Evolutionary conservation across 1,140 invertebrate species (phyloP).

Genomic region (Drosophila grimshawi): DNA sequence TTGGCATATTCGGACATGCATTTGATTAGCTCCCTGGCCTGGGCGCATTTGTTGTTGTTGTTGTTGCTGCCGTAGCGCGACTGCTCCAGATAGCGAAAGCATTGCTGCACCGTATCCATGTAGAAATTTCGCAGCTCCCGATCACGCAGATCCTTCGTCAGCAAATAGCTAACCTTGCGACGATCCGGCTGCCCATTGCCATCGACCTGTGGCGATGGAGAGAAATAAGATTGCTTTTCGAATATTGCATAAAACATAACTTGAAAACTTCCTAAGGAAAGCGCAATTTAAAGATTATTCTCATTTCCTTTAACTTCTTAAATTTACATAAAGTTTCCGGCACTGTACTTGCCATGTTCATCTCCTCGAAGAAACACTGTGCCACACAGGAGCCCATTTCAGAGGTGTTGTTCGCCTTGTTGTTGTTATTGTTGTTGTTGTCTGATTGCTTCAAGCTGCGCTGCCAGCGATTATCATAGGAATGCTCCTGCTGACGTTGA

Average conservation of each 20-base stretch:
- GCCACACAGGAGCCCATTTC: constrained; percentile 81
- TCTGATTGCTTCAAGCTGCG: constrained; percentile 36
- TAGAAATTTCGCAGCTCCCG: constrained; percentile 86
- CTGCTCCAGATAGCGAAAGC: constrained; percentile 86
- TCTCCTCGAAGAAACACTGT: constrained; percentile 86
- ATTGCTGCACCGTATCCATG: constrained; percentile 86
- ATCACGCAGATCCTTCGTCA: constrained; percentile 85
- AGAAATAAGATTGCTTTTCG: not conserved
- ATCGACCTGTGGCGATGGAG: constrained; percentile 79
- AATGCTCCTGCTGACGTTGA: constrained; percentile 26
- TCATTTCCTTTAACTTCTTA: too few relatives aligned
- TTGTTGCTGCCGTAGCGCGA: constrained; percentile 34
- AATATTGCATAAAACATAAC: not conserved
- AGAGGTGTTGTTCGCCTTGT: constrained; percentile 21
- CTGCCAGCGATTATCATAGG: constrained; percentile 47
- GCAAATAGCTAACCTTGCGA: constrained; percentile 85
- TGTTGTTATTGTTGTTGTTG: constrained; percentile 49
- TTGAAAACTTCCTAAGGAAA: too few relatives aligned
- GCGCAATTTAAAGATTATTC: too few relatives aligned
- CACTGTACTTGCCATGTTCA: constrained; percentile 85
- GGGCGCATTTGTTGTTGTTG: constrained; percentile 61
- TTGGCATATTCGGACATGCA: constrained; percentile 86
- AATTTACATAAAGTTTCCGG: too few relatives aligned
- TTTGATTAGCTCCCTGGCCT: constrained; percentile 85
- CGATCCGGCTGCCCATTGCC: constrained; percentile 86